A percentile compares a stretch with the other conserved stretches of the same genome.
Evolutionary conservation across 2,113 vertebrate species (phyloP).

Genomic region (Zonotrichia leucophrys): DNA sequence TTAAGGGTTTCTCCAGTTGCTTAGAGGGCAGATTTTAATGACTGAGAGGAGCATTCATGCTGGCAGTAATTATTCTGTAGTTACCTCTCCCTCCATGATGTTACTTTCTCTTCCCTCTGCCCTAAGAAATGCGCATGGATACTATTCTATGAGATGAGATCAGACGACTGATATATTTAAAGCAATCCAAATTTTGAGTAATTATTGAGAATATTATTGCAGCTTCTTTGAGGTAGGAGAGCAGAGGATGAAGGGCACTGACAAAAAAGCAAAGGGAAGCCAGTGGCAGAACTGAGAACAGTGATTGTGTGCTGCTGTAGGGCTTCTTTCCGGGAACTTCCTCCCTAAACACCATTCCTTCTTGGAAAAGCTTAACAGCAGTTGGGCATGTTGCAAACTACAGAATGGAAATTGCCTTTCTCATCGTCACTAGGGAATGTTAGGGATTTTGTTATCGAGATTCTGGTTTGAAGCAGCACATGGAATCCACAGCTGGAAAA

Average conservation of each 20-base stretch:
- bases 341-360: background rate
- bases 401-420: background rate
- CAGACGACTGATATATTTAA: background rate
- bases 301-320: background rate
- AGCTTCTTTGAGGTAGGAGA: background rate
- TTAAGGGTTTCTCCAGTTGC: background rate
- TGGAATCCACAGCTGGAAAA: background rate
- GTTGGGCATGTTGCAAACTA: background rate
- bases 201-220: background rate
- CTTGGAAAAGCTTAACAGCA: background rate
- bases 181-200: background rate
- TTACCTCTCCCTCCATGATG: background rate
- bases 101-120: background rate
- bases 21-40: background rate
- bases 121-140: background rate
- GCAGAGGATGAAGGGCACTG: background rate
- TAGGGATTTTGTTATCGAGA: background rate
- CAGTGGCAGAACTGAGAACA: background rate
- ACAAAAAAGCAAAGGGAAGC: background rate
- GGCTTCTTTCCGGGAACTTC: background rate
- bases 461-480: background rate
- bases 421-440: background rate
- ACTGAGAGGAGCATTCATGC: background rate
- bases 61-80: background rate
- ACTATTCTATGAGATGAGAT: accelerated